Conservation (phyloP, 2,888 invertebrate genomes). For the Euplagia quadripunctaria region DNA sequence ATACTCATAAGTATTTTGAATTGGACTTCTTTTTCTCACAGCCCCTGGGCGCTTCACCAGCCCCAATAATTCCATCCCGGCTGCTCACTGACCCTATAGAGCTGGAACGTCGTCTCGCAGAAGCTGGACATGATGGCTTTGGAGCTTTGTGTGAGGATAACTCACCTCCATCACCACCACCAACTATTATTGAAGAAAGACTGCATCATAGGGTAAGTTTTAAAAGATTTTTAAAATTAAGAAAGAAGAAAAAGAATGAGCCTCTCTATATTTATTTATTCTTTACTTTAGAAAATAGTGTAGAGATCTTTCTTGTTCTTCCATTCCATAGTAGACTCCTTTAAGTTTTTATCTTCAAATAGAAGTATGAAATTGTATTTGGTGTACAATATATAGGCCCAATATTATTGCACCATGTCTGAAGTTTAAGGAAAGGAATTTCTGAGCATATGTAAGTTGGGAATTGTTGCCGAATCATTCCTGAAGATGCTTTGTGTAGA, state of each 20-base stretch:
- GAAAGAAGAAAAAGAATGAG: too few species aligned
- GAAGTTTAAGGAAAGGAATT: neutral
- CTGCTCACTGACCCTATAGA: slow-evolving; percentile 94
- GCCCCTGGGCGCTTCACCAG: slow-evolving; percentile 90
- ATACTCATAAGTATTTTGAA: too few species aligned
- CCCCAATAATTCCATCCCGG: slow-evolving; percentile 95
- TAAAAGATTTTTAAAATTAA: too few species aligned
- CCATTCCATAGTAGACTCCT: too few species aligned
- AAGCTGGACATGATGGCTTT: slow-evolving; percentile 82
- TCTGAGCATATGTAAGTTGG: neutral
- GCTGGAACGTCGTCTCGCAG: slow-evolving; percentile 91
- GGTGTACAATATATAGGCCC: too few species aligned
- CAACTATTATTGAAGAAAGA: slow-evolving; percentile 81
- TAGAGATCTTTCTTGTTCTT: too few species aligned
- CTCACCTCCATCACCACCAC: slow-evolving; percentile 75
- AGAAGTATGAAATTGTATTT: too few species aligned
- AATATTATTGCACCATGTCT: neutral
- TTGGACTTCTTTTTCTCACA: slow-evolving; percentile 56
- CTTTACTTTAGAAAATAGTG: too few species aligned
- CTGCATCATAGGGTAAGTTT: slow-evolving; percentile 75
- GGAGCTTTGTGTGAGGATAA: slow-evolving; percentile 78
- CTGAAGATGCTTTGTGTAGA: neutral
- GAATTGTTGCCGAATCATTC: neutral
- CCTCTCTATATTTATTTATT: too few species aligned
- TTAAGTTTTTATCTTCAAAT: too few species aligned